A percentile compares a stretch with the other conserved stretches of the same genome.
Evolutionary conservation across 1,140 invertebrate species (phyloP).

Genomic region (Drosophila ananassae): DNA sequence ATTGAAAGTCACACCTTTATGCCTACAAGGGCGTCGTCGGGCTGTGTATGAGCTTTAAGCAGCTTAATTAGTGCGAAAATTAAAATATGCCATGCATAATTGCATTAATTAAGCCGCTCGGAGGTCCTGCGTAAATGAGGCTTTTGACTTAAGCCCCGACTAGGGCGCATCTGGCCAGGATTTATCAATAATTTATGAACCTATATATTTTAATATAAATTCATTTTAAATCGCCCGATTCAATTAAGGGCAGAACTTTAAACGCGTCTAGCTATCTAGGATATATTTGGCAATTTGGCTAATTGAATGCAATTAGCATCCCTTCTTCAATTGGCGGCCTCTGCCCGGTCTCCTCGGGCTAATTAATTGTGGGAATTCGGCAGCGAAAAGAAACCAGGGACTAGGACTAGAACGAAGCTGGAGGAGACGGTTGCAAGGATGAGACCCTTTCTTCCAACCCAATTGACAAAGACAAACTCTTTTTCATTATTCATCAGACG

Average conservation of each 20-base stretch:
- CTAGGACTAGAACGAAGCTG: not conserved
- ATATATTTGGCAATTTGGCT: constrained; percentile 65
- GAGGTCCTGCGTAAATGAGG: constrained; percentile 35
- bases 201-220: constrained; percentile 40
- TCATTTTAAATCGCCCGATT: constrained; percentile 35
- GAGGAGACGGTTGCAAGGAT: not conserved
- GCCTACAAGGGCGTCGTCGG: not conserved
- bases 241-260: constrained; percentile 45
- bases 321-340: constrained; percentile 20
- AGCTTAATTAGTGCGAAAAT: constrained; percentile 56
- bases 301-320: constrained; percentile 79
- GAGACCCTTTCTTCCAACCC: constrained; percentile 33
- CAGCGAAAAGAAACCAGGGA: constrained; percentile 21
- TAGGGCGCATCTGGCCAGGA: constrained; percentile 2
- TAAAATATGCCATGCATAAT: constrained; percentile 33
- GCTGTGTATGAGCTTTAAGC: constrained; percentile 9
- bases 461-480: constrained; percentile 64
- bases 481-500: constrained; percentile 69
- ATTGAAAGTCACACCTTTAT: constrained; percentile 10
- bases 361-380: constrained; percentile 71
- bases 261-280: constrained; percentile 30
- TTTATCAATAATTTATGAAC: constrained; percentile 46
- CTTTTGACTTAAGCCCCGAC: constrained; percentile 26
- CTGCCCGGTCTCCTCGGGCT: constrained; percentile 34
- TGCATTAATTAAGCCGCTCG: constrained; percentile 45